A percentile compares a stretch with the other conserved stretches of the same genome.
These are phyloP conservation scores for Sminthurinus aureus DNA, from an alignment of 2,888 invertebrate genomes.

Conservation along the genomic window DNA sequence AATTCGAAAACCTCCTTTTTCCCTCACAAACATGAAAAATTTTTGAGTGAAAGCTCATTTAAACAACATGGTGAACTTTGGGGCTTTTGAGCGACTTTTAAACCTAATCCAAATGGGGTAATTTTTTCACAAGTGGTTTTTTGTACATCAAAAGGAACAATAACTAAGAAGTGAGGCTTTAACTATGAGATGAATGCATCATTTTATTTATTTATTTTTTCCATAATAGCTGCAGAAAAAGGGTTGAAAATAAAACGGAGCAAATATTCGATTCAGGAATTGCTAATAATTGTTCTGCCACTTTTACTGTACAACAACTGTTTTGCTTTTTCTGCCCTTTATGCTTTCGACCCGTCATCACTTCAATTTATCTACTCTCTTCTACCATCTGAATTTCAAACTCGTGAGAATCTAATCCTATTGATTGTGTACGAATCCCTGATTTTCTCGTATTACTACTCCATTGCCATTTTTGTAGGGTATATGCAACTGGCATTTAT, in stretches of 20 bases:
- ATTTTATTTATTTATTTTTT: too few relatives aligned
- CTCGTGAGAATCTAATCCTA: background rate
- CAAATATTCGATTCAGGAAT: background rate
- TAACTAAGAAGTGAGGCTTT: too few relatives aligned
- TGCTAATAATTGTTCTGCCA: background rate
- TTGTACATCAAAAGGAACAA: too few relatives aligned
- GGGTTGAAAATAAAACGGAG: background rate
- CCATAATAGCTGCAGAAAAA: too few relatives aligned
- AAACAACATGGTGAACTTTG: too few relatives aligned
- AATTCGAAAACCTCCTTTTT: too few relatives aligned
- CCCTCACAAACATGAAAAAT: too few relatives aligned
- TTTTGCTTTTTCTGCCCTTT: background rate
- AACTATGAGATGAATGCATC: too few relatives aligned
- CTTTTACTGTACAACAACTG: background rate
- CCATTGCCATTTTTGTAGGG: background rate
- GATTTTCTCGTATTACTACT: background rate
- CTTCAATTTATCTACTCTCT: background rate
- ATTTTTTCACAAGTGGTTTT: too few relatives aligned
- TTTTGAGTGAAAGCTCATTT: too few relatives aligned
- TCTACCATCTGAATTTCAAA: background rate
- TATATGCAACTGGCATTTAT: background rate
- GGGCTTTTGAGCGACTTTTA: too few relatives aligned
- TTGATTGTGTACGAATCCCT: background rate
- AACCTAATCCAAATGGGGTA: too few relatives aligned
- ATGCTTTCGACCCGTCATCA: background rate